phyloP scores from a whole-genome alignment of 2,888 invertebrate species.

The Vanessa cardui region DNA sequence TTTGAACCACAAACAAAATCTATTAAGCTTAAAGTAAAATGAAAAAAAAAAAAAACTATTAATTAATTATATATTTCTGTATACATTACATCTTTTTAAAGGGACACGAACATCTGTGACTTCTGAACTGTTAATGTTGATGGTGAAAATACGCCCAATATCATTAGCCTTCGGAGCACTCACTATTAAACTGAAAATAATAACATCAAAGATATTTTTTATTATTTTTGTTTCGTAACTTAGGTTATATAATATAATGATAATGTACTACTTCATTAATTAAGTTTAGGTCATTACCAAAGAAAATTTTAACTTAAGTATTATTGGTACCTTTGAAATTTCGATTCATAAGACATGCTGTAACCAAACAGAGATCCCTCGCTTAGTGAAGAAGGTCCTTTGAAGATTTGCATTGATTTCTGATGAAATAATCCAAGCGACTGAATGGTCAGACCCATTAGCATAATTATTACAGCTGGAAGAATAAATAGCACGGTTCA shows the following conservation, averaged over 20 bases:
- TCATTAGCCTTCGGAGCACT: conserved; percentile 54
- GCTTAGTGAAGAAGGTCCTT: conserved; percentile 22
- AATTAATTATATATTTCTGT: background rate
- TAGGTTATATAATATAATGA: too few species aligned
- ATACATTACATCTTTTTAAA: background rate
- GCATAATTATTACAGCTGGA: conserved; percentile 3
- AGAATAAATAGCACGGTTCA: background rate
- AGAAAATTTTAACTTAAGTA: background rate
- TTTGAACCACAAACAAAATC: too few species aligned
- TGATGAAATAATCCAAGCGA: conserved; percentile 44
- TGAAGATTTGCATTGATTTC: conserved; percentile 36
- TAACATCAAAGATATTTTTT: background rate
- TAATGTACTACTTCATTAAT: background rate
- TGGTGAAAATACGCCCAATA: conserved; percentile 54
- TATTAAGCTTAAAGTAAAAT: too few species aligned
- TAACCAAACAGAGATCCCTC: conserved; percentile 58
- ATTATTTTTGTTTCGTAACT: too few species aligned
- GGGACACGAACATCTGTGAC: background rate
- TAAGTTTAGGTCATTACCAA: background rate
- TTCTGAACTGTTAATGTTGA: conserved; percentile 39
- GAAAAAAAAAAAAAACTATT: too few species aligned
- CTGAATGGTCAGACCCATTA: conserved; percentile 3
- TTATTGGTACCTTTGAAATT: conserved; percentile 42
- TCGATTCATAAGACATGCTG: conserved; percentile 50
- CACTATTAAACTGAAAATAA: conserved; percentile 55